phyloP scores from a whole-genome alignment of 2,797 vertebrate genomes.

The Thamnophis elegans region DNA sequence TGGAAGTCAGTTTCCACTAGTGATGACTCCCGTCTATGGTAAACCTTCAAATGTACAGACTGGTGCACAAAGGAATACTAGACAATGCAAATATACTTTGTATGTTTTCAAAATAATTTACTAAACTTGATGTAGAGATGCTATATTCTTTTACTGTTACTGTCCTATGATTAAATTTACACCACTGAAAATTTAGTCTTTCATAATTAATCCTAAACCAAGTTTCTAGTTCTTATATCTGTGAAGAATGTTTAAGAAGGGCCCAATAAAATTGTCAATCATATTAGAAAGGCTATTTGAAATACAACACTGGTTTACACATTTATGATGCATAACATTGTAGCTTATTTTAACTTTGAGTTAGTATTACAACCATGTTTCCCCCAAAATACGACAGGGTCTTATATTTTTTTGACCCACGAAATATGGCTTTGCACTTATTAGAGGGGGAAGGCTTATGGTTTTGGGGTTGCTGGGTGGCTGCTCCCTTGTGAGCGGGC shows the following conservation, averaged over 20 bases:
- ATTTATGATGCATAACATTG: neutral
- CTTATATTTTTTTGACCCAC: too few species aligned
- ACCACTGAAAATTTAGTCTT: neutral
- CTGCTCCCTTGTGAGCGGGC: too few species aligned
- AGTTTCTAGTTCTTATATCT: neutral
- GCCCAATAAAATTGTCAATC: neutral
- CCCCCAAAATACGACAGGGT: too few species aligned
- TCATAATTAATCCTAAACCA: neutral
- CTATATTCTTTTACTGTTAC: neutral
- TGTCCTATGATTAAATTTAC: neutral
- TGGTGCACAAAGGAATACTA: neutral
- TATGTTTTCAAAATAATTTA: neutral
- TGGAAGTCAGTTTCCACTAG: neutral
- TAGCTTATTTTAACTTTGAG: neutral
- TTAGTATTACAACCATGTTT: neutral
- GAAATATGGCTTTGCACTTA: too few species aligned
- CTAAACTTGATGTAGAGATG: neutral
- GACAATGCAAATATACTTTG: neutral
- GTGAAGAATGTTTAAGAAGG: neutral
- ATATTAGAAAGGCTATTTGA: neutral
- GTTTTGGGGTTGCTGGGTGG: too few species aligned
- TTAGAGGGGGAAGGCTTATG: too few species aligned
- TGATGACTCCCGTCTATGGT: neutral
- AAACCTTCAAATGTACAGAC: neutral
- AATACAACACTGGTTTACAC: neutral